Percentiles rank a stretch among this genome's conserved stretches.
Evolutionary conservation across 37 sponge, comb jelly and placozoan species (phyloP).

Genomic region (Hormiphora californensis): DNA sequence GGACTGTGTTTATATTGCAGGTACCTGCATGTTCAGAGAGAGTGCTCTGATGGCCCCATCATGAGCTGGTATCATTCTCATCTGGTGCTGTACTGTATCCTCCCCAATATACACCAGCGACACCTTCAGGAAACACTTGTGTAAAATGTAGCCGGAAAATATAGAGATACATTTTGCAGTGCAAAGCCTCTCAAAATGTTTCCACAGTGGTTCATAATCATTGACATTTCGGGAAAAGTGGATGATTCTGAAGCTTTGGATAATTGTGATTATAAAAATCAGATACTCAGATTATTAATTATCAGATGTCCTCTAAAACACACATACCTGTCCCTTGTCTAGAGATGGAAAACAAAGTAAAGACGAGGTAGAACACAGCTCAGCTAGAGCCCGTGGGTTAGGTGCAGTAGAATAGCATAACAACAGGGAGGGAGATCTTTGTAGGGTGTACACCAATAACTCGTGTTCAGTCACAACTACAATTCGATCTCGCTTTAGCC

Average conservation of each 20-base stretch:
- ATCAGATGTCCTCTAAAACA: no score
- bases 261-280: no score
- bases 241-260: no score
- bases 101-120: constrained; percentile 28
- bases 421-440: neutral
- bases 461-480: neutral
- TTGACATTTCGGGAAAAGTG: no score
- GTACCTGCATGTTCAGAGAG: constrained; percentile 35
- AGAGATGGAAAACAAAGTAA: neutral
- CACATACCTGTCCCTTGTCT: constrained; percentile 29
- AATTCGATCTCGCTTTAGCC: constrained; percentile 14
- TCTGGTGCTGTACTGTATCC: constrained; percentile 4
- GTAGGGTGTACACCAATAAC: constrained; percentile 9
- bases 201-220: no score
- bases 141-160: no score
- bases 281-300: no score
- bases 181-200: no score
- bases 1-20: no score
- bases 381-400: neutral
- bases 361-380: constrained; percentile 18
- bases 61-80: constrained; percentile 48
- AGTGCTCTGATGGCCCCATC: neutral
- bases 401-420: constrained; percentile 6
- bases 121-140: no score
- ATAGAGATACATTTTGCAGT: no score